These are phyloP conservation scores for Chamaea fasciata DNA, from an alignment of 2,113 vertebrate species.

Conservation along the genomic window DNA sequence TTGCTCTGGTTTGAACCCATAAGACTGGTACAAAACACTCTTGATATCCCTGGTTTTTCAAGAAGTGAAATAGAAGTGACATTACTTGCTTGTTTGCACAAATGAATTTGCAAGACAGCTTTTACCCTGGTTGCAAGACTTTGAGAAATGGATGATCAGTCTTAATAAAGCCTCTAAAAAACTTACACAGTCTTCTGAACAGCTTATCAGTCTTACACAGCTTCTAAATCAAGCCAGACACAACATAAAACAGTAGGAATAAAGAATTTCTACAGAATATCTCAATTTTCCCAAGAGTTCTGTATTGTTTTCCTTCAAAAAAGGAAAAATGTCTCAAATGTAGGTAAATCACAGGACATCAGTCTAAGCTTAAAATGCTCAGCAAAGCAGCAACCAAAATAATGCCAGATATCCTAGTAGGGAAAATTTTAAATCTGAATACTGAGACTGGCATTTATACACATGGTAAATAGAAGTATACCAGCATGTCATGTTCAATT, in stretches of 20 bases:
- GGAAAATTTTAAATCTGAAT: neutral
- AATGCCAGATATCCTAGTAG: neutral
- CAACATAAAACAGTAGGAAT: neutral
- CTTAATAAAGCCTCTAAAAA: neutral
- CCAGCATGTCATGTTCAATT: accelerated
- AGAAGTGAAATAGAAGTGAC: neutral
- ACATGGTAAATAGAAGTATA: neutral
- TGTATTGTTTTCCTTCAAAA: neutral
- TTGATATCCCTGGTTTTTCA: neutral
- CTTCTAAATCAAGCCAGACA: neutral
- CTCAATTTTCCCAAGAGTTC: neutral
- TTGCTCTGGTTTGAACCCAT: neutral
- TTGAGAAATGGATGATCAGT: neutral
- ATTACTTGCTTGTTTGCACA: neutral
- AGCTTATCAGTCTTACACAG: neutral
- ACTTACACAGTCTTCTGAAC: no score
- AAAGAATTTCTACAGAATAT: neutral
- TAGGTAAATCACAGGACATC: neutral
- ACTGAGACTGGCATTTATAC: neutral
- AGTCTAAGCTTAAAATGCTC: neutral
- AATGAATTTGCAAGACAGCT: neutral
- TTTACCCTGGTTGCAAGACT: neutral
- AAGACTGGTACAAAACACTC: neutral
- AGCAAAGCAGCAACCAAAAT: neutral
- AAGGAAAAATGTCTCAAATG: neutral